Evolutionary conservation across 1,140 invertebrate genomes (phyloP).

Genomic region (Arctopsyche grandis): DNA sequence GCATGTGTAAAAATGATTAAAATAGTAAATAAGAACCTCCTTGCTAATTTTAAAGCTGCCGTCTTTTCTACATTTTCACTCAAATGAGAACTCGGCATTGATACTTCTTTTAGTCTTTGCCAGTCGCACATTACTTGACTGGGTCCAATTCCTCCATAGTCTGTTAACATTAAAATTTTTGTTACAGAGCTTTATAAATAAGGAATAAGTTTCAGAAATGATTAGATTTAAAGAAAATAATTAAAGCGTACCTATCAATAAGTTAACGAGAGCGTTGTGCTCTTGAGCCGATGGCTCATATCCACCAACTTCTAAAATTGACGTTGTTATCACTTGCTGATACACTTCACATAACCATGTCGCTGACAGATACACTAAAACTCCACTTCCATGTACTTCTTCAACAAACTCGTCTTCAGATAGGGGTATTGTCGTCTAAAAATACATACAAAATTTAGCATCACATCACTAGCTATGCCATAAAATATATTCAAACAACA

Average conservation of each 20-base stretch:
- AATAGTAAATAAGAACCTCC: constrained; percentile 56
- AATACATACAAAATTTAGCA: background rate
- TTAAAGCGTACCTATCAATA: constrained; percentile 74
- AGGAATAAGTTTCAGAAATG: background rate
- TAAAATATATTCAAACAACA: constrained; percentile 17
- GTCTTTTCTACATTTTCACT: constrained; percentile 65
- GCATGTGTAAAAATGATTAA: no score
- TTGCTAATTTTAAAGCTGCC: constrained; percentile 63
- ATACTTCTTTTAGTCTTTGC: constrained; percentile 80
- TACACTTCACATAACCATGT: constrained; percentile 93
- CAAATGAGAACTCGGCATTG: constrained; percentile 72
- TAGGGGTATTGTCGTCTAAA: constrained; percentile 69
- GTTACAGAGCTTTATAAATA: no score
- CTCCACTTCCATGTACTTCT: constrained; percentile 88
- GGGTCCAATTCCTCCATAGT: constrained; percentile 84
- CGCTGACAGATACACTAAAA: constrained; percentile 89
- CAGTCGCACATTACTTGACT: constrained; percentile 87
- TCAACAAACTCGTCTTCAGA: constrained; percentile 88
- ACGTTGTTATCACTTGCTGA: constrained; percentile 81
- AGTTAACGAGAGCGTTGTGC: constrained; percentile 78
- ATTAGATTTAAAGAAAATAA: constrained; percentile 23
- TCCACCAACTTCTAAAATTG: constrained; percentile 77
- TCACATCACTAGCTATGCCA: no score
- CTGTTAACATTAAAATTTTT: constrained; percentile 67
- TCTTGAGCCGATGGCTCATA: constrained; percentile 69